phyloP scores from a whole-genome alignment of 2,797 vertebrate genomes.

The Chelon labrosus region DNA sequence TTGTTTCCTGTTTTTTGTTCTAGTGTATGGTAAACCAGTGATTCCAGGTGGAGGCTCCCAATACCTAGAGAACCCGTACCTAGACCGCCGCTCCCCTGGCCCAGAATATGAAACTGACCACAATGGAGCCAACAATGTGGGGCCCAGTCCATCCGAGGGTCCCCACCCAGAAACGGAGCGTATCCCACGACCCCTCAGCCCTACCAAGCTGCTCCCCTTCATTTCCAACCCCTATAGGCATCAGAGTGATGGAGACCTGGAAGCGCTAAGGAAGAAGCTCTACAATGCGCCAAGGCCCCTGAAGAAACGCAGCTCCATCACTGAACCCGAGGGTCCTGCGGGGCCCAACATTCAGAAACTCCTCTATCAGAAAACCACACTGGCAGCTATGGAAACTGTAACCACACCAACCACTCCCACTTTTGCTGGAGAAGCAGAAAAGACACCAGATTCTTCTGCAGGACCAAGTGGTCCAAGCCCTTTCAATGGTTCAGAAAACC shows the following conservation, averaged over 20 bases:
- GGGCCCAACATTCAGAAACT: slow-evolving; percentile 99
- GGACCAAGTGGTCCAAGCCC: slow-evolving; percentile 30
- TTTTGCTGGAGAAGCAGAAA: slow-evolving; percentile 73
- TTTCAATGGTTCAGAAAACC: slow-evolving; percentile 41
- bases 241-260: slow-evolving; percentile 95
- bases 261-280: slow-evolving; percentile 94
- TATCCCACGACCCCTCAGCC: slow-evolving; percentile 95
- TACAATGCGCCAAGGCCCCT: slow-evolving; percentile 93
- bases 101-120: slow-evolving; percentile 79
- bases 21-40: slow-evolving; percentile 96
- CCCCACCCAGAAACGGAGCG: slow-evolving; percentile 86
- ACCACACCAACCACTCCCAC: slow-evolving; percentile 75
- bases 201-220: slow-evolving; percentile 96
- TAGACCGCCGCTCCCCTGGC: slow-evolving; percentile 82
- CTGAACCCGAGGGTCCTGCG: slow-evolving; percentile 94
- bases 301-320: slow-evolving; percentile 99
- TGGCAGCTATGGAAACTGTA: slow-evolving; percentile 94
- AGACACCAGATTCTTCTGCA: slow-evolving; percentile 48
- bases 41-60: slow-evolving; percentile 80
- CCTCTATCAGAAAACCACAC: slow-evolving; percentile 96
- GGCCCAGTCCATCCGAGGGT: slow-evolving; percentile 71
- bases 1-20: slow-evolving; percentile 14
- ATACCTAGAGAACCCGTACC: slow-evolving; percentile 83
- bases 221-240: slow-evolving; percentile 95
- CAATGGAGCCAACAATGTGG: slow-evolving; percentile 57